phyloP scores from a whole-genome alignment of 2,113 vertebrate species.

The Hippocampus barbouri region DNA sequence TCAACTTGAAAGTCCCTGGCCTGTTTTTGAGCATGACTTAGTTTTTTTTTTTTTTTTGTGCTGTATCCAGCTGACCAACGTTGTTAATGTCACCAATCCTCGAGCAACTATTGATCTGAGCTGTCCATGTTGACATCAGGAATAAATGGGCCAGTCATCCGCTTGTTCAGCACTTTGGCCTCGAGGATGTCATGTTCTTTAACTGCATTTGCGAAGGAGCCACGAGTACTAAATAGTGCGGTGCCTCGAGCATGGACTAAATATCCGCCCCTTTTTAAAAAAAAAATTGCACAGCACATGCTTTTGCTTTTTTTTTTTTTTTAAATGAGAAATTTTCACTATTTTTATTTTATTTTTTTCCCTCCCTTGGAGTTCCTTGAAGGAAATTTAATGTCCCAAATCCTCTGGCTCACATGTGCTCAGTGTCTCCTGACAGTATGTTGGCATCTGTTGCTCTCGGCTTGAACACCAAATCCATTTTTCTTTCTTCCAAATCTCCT shows the following conservation, averaged over 20 bases:
- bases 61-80: neutral
- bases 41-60: neutral
- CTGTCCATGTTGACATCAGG: neutral
- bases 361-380: neutral
- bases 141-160: neutral
- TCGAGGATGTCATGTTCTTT: neutral
- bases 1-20: neutral
- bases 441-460: neutral
- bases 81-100: neutral
- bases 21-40: neutral
- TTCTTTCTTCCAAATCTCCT: too few relatives aligned
- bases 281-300: too few relatives aligned
- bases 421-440: slow-evolving; percentile 10
- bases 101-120: neutral
- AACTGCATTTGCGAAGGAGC: neutral
- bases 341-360: neutral
- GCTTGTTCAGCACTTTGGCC: neutral
- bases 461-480: too few relatives aligned
- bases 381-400: slow-evolving; percentile 10
- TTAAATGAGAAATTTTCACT: neutral
- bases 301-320: neutral
- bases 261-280: neutral
- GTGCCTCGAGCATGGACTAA: neutral
- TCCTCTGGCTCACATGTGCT: slow-evolving; percentile 3
- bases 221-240: neutral